Conservation (phyloP, 1,140 invertebrate species). For the Pachyrhynchus sulphureomaculatus region DNA sequence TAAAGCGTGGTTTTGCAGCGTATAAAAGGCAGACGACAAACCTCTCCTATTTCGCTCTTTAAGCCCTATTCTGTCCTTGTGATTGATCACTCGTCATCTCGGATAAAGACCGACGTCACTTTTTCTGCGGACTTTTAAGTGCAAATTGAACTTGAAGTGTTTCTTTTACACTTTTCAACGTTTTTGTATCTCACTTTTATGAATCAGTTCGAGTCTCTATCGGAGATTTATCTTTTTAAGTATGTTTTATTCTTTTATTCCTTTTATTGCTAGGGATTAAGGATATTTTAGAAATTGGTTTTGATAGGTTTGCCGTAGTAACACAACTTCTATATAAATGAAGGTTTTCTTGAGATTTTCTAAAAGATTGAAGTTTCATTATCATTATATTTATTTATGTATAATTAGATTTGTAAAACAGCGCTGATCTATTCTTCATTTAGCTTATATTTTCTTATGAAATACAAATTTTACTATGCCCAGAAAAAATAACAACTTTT, state of each 20-base stretch:
- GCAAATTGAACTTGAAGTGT: slow-evolving; percentile 44
- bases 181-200: slow-evolving; percentile 23
- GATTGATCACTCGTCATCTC: slow-evolving; percentile 40
- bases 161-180: slow-evolving; percentile 32
- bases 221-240: slow-evolving; percentile 24
- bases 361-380: too few species aligned
- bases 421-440: too few species aligned
- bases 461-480: too few species aligned
- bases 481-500: too few species aligned
- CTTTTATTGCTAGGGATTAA: background rate
- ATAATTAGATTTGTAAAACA: too few species aligned
- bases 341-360: too few species aligned
- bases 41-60: slow-evolving; percentile 37
- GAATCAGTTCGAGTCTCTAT: slow-evolving; percentile 18
- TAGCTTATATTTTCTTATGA: too few species aligned
- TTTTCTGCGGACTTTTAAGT: slow-evolving; percentile 41
- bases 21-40: slow-evolving; percentile 36
- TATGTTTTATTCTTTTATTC: slow-evolving; percentile 10
- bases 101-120: slow-evolving; percentile 40
- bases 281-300: too few species aligned
- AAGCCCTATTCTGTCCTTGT: slow-evolving; percentile 36
- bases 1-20: slow-evolving; percentile 28
- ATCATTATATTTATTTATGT: too few species aligned
- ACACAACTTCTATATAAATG: too few species aligned
- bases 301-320: too few species aligned